Conservation (phyloP, 2,888 invertebrate genomes). For the Dastarcus helophoroides region DNA sequence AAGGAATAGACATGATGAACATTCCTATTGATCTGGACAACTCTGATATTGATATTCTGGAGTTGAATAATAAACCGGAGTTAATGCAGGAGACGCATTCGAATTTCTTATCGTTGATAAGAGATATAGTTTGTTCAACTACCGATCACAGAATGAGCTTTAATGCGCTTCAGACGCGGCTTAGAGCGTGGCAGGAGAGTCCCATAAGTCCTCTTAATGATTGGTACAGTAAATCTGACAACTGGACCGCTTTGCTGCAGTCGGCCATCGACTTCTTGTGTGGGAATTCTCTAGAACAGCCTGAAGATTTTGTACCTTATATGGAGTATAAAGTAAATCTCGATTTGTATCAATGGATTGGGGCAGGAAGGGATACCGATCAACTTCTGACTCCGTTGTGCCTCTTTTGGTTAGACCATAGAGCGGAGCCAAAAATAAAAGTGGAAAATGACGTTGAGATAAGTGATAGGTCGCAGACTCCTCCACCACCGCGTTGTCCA, state of each 20-base stretch:
- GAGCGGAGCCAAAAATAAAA: constrained; percentile 38
- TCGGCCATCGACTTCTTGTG: constrained; percentile 76
- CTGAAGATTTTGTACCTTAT: constrained; percentile 81
- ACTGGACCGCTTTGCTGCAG: constrained; percentile 63
- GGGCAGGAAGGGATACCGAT: constrained; percentile 84
- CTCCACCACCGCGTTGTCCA: constrained; percentile 49
- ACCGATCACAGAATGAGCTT: constrained; percentile 75
- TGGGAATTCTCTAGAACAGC: constrained; percentile 68
- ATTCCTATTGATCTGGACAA: constrained; percentile 65
- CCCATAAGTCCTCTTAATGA: constrained; percentile 73
- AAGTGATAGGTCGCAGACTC: constrained; percentile 37
- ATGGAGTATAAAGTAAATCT: constrained; percentile 67
- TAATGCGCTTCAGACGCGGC: constrained; percentile 59
- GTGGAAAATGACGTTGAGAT: constrained; percentile 32
- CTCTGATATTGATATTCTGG: constrained; percentile 39
- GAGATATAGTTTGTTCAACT: constrained; percentile 79
- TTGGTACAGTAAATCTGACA: constrained; percentile 61
- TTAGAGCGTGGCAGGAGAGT: constrained; percentile 63
- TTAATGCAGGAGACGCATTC: constrained; percentile 73
- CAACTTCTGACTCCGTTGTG: constrained; percentile 62
- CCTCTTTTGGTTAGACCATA: constrained; percentile 65
- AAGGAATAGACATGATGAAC: constrained; percentile 64
- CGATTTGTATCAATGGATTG: constrained; percentile 83
- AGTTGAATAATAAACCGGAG: constrained; percentile 41
- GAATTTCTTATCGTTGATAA: constrained; percentile 76